These are phyloP conservation scores for Orycteropus afer DNA, from an alignment of 2,113 vertebrate genomes.

Conservation along the genomic window DNA sequence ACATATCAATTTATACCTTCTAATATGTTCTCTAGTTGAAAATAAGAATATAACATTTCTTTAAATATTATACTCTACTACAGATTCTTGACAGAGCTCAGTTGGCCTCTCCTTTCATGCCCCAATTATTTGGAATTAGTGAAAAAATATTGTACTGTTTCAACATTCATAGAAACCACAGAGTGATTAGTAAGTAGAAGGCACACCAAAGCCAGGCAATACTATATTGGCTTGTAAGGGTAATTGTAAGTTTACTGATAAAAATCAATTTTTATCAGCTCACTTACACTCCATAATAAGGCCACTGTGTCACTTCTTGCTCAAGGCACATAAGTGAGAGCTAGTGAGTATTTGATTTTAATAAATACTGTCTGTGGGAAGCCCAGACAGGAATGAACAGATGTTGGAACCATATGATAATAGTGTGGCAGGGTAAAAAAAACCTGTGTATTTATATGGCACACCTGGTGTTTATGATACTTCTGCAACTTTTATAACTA, in stretches of 20 bases:
- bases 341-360: conserved; percentile 75
- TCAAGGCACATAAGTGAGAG: conserved; percentile 64
- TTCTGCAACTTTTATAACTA: conserved; percentile 74
- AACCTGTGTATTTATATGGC: conserved; percentile 70
- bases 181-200: conserved; percentile 64
- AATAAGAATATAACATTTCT: conserved; percentile 30
- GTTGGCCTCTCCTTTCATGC: neutral
- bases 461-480: conserved; percentile 80
- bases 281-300: conserved; percentile 69
- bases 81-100: neutral
- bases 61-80: neutral
- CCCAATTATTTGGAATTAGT: conserved; percentile 55
- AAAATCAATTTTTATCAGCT: conserved; percentile 74
- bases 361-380: conserved; percentile 78
- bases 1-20: conserved; percentile 35
- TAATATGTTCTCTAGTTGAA: conserved; percentile 22
- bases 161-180: conserved; percentile 37
- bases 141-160: neutral
- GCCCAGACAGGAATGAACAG: conserved; percentile 66
- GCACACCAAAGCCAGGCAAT: conserved; percentile 37
- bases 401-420: conserved; percentile 77
- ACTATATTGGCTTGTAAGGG: conserved; percentile 64
- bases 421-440: conserved; percentile 64
- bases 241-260: conserved; percentile 74
- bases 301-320: conserved; percentile 65